Conservation (phyloP, 1,140 invertebrate genomes). For the Vanessa tameamea region DNA sequence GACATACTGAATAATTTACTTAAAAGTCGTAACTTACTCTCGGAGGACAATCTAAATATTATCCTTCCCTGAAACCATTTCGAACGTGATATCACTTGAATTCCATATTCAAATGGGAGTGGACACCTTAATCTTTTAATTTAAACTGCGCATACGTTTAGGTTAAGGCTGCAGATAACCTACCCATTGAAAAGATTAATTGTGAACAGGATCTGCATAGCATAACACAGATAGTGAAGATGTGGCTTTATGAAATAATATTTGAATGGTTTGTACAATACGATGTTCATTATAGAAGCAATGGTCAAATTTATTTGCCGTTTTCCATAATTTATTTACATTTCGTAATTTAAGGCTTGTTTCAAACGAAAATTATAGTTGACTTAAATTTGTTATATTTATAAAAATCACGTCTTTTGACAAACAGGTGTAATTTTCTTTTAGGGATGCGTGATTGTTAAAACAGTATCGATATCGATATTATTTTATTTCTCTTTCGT, state of each 20-base stretch:
- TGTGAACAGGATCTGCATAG: slow-evolving; percentile 27
- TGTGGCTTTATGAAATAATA: slow-evolving; percentile 22
- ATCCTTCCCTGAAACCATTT: slow-evolving; percentile 26
- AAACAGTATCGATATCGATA: no score
- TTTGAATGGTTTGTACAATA: slow-evolving; percentile 14
- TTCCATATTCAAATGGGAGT: slow-evolving; percentile 49
- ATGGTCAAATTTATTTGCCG: neutral
- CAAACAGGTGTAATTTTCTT: no score
- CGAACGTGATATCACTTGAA: slow-evolving; percentile 36
- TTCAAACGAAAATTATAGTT: neutral
- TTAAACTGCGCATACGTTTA: slow-evolving; percentile 33
- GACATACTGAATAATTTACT: neutral
- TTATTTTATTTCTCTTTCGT: no score
- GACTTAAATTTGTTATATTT: neutral
- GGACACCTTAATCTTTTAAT: slow-evolving; percentile 52
- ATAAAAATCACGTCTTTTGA: no score
- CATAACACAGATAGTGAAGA: slow-evolving; percentile 30
- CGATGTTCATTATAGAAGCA: slow-evolving; percentile 6
- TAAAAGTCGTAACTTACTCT: slow-evolving; percentile 9
- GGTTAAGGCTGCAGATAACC: slow-evolving; percentile 40
- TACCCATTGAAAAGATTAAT: slow-evolving; percentile 36
- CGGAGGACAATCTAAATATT: slow-evolving; percentile 33
- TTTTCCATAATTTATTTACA: neutral
- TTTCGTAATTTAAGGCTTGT: neutral
- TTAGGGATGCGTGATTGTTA: no score